Percentiles rank a stretch among this genome's conserved stretches.
These are phyloP conservation scores for Tetraodon nigroviridis DNA, from an alignment of 2,113 vertebrate species.

Conservation along the genomic window DNA sequence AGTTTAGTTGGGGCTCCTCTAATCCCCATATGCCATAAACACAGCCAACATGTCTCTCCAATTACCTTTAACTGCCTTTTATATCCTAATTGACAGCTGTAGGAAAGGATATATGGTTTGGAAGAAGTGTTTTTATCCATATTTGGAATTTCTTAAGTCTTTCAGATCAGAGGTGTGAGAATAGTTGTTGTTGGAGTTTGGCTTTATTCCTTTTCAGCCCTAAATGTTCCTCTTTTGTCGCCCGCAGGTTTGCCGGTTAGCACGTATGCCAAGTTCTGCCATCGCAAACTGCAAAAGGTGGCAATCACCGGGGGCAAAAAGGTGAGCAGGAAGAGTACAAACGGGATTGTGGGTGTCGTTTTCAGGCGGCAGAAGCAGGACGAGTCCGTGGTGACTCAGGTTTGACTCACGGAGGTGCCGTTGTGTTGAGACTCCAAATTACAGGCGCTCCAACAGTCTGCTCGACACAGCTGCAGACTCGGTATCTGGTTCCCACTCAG, in stretches of 20 bases:
- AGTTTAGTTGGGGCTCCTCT: constrained; percentile 43
- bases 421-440: constrained; percentile 45
- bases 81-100: constrained; percentile 41
- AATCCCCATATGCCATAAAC: constrained; percentile 56
- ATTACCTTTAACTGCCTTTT: constrained; percentile 41
- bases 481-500: constrained; percentile 6
- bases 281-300: constrained; percentile 86
- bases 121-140: constrained; percentile 15
- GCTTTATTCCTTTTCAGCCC: constrained; percentile 1
- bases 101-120: constrained; percentile 24
- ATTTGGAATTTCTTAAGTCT: too few species aligned
- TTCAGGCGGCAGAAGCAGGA: constrained; percentile 3
- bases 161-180: too few species aligned
- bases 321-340: constrained; percentile 65
- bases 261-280: constrained; percentile 86
- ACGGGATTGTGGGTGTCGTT: background rate
- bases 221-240: constrained; percentile 17
- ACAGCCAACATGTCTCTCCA: constrained; percentile 57
- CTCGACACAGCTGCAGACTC: constrained; percentile 30
- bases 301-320: constrained; percentile 86
- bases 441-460: constrained; percentile 40
- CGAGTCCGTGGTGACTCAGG: background rate
- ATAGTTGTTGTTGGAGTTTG: constrained; percentile 5
- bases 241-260: constrained; percentile 81
- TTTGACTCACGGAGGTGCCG: constrained; percentile 36